These are phyloP conservation scores for Sebastes alutus DNA, from an alignment of 2,797 vertebrate genomes.

Conservation along the genomic window DNA sequence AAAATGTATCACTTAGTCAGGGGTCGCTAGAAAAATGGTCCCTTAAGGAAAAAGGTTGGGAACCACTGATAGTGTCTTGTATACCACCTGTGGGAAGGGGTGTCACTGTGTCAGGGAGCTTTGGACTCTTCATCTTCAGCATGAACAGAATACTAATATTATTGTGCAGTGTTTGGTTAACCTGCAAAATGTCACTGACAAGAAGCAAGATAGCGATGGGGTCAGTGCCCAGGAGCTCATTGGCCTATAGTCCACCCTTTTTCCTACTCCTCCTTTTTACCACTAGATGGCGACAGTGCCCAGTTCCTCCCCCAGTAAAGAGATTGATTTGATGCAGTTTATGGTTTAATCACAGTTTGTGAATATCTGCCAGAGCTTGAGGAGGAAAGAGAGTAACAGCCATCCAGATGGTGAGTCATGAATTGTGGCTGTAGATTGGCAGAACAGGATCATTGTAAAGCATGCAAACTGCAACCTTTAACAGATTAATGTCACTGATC, in stretches of 20 bases:
- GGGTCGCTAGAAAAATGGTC: too few species aligned
- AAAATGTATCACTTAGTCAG: too few species aligned
- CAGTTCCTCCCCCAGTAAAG: neutral
- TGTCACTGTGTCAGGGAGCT: neutral
- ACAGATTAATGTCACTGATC: conserved; percentile 57
- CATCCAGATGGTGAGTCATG: conserved; percentile 56
- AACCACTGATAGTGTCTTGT: neutral
- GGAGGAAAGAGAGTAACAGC: conserved; percentile 32
- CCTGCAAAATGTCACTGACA: neutral
- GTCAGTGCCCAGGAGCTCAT: neutral
- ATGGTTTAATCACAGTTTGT: conserved; percentile 39
- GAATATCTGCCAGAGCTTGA: conserved; percentile 27
- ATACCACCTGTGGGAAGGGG: neutral
- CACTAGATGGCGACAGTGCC: conserved; percentile 31
- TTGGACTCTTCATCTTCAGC: neutral
- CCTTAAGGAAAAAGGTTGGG: too few species aligned
- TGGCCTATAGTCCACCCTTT: neutral
- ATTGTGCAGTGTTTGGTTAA: neutral
- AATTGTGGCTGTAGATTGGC: conserved; percentile 33
- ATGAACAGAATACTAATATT: neutral
- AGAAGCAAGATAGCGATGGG: neutral
- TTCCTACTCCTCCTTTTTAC: neutral
- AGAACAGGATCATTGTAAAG: conserved; percentile 26
- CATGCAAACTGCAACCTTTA: conserved; percentile 49
- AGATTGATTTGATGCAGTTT: conserved; percentile 33